Evolutionary conservation across 2,113 vertebrate genomes (phyloP), one percentile per base, ranked within the genome.

Genomic region (Elgaria multicarinata): DNA sequence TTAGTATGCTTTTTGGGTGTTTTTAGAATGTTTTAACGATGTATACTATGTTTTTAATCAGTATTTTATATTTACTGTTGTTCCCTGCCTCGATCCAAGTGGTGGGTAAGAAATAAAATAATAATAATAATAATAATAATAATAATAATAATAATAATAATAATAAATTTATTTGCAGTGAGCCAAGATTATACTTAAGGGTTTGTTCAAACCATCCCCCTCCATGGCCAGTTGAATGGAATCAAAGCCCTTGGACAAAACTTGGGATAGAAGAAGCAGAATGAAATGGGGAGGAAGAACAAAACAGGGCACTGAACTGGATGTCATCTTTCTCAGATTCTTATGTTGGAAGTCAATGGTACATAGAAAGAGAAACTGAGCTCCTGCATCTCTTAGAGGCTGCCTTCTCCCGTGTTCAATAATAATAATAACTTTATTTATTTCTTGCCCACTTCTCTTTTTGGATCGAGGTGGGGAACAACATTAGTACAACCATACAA

Each of bases 231-330:
- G 0, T 44, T 2, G 46, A 90, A 84, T 91, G 90, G 2, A 31
- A 28, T 33, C 74, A 42, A 64, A 90, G 90, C 53, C 91, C 90
- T 95, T 92, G 87, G 89, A 39, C 7, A 87, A 74, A 53, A 92
- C 91, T 92, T 92, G 87, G 24, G 50, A 85, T 62, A 42, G 16
- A 28, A n/a, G 46, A 87, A 67, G 2, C 55, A 76, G 39, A 42
- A 72, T 3, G 33, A 50, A 74, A 31, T 39, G 36, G 39, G 24
- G 0, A 18, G 55, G 36, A 10, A 13, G 22, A 64, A 44, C 13
- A 0, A 58, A 50, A 31, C 36, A 33, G 0, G 39, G 31, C 26
- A 2, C 3, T 64, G 72, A 2, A 7, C 6, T 9, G 8, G 18
- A 5, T 66, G 14, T 5, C 58, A 42, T 28, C 64, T 83, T 44